Evolutionary conservation across 2,797 vertebrate genomes (phyloP), one percentile per base, ranked within the genome.

Genomic region (Semotilus atromaculatus): DNA sequence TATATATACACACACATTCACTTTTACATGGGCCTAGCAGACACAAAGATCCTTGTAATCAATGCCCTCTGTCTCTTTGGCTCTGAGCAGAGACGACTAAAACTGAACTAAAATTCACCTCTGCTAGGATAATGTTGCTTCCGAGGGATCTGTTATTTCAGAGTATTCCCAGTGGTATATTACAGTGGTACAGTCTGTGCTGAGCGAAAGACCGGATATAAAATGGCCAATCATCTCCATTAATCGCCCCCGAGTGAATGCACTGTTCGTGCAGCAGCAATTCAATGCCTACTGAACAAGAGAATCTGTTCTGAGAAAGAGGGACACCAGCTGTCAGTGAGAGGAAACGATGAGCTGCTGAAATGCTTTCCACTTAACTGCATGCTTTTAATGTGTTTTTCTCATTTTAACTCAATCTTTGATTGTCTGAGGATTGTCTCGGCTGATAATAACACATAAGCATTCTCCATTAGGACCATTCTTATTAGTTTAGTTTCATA

Each of bases 201-300:
- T 1, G 45, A 53, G 62, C 1, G 6, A 66, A 76, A 83, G 45
- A 76, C 18, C 60, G 10, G 82, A 68, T 75, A 83, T 83, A 83
- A 83, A 76, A 83, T 83, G 82, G 82, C 72, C 82, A 83, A 76
- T 76, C 72, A 76, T 83, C 82, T 83, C 72, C 82, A 83, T 83
- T 83, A 76, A 83, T 83, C 60, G 73, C n/a, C 73, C 82, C 82
- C 36, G 45, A 76, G 82, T 83, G 82, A n/a, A 83, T 76, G 62
- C 73, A 67, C 73, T 55, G 62, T 84, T 81, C 82, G 48, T 73
- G 70, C 82, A 53, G 38, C 71, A 51, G 70, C 78, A 78, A 51
- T 71, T 80, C 75, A 84, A 62, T 80, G 55, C 40, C 55, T 79
- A 26, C 76, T 83, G 53, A 75, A 79, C 53, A 85, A 87, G 31